phyloP scores from a whole-genome alignment of 2,113 vertebrate species.

The Clupea harengus region DNA sequence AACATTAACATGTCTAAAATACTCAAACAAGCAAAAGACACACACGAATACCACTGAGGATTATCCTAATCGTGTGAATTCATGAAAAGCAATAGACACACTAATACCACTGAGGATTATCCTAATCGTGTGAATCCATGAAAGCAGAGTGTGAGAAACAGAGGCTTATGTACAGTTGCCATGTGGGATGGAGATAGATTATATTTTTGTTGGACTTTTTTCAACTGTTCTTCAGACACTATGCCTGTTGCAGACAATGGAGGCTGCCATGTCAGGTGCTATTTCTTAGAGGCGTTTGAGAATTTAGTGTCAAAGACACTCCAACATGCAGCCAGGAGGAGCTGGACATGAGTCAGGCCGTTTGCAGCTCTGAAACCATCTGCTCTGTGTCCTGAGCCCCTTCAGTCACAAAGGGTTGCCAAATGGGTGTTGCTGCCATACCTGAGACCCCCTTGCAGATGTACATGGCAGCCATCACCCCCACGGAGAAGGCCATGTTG shows the following conservation, averaged over 20 bases:
- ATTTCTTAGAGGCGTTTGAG: not conserved
- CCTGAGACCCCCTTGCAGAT: conserved; percentile 78
- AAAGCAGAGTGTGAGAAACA: not conserved
- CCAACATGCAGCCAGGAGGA: too few species aligned
- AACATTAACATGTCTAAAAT: not conserved
- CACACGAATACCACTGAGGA: too few species aligned
- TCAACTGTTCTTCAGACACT: not conserved
- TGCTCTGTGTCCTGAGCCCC: not conserved
- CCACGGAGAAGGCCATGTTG: conserved; percentile 76
- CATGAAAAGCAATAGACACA: too few species aligned
- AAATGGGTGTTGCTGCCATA: conserved; percentile 44
- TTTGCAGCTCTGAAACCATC: not conserved
- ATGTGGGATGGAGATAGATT: not conserved
- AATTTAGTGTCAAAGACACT: not conserved
- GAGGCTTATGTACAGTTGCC: too few species aligned
- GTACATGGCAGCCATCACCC: conserved; percentile 75
- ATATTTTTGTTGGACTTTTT: not conserved
- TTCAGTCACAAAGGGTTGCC: not conserved
- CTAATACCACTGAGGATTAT: too few species aligned
- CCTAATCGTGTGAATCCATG: not conserved
- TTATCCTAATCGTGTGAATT: too few species aligned
- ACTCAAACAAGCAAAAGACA: too few species aligned
- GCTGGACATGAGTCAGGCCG: not conserved
- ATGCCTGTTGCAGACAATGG: not conserved
- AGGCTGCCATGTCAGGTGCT: not conserved